A percentile compares a stretch with the other conserved stretches of the same genome.
Evolutionary conservation across 2,797 vertebrate genomes (phyloP).

Genomic region (Notolepis coatsorum): DNA sequence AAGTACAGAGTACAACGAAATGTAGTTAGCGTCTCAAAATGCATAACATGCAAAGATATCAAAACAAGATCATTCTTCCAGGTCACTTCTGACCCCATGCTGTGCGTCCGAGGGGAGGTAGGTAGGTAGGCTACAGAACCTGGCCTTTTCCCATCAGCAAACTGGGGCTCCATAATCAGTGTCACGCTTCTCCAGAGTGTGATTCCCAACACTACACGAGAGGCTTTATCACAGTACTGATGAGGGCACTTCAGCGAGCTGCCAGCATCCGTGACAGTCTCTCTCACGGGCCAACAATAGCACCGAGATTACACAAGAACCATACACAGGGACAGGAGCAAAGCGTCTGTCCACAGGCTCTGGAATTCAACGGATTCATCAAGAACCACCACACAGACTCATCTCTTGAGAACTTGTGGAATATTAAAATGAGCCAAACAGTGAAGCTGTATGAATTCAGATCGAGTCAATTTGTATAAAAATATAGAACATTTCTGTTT

Average conservation of each 20-base stretch:
- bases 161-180: conserved; percentile 44
- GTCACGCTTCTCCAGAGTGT: conserved; percentile 37
- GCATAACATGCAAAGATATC: too few relatives aligned
- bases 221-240: conserved; percentile 64
- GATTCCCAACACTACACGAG: conserved; percentile 58
- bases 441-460: too few relatives aligned
- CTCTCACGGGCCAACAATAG: conserved; percentile 67
- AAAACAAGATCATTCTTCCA: too few relatives aligned
- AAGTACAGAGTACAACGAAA: too few relatives aligned
- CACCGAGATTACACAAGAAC: conserved; percentile 69
- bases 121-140: conserved; percentile 22
- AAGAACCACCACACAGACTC: not conserved
- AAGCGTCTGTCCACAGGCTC: conserved; percentile 19
- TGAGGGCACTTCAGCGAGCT: conserved; percentile 70
- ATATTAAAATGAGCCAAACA: too few relatives aligned
- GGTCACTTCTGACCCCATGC: too few relatives aligned
- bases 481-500: too few relatives aligned
- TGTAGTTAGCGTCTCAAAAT: too few relatives aligned
- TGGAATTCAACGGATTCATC: conserved; percentile 15
- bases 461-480: too few relatives aligned
- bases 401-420: not conserved
- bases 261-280: conserved; percentile 60
- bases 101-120: too few relatives aligned
- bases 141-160: conserved; percentile 31
- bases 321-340: conserved; percentile 26